Percentiles rank a stretch among this genome's conserved stretches.
These are phyloP conservation scores for Drosophila nigricruria DNA, from an alignment of 2,888 invertebrate genomes.

Conservation along the genomic window DNA sequence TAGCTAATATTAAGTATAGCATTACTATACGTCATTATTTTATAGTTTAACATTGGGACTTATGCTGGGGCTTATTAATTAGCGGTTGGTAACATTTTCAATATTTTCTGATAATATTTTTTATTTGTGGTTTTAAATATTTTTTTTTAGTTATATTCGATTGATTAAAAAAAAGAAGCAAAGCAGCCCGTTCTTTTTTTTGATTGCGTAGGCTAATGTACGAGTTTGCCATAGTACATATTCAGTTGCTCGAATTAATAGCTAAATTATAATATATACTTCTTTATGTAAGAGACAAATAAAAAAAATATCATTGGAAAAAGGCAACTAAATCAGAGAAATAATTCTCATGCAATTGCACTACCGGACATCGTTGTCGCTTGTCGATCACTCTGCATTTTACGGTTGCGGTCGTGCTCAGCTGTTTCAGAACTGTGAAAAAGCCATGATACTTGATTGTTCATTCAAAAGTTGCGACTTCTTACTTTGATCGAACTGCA, in stretches of 20 bases:
- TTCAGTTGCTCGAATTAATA: constrained; percentile 27
- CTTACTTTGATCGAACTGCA: constrained; percentile 85
- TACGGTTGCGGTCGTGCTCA: constrained; percentile 85
- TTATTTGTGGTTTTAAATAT: constrained; percentile 23
- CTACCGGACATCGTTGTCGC: constrained; percentile 86
- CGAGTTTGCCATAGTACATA: constrained; percentile 38
- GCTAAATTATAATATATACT: constrained; percentile 44
- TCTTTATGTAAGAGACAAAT: constrained; percentile 26
- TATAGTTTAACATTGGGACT: constrained; percentile 54
- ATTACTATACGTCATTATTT: constrained; percentile 56
- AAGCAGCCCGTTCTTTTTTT: not conserved
- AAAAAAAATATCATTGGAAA: constrained; percentile 72
- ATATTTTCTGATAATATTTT: constrained; percentile 6
- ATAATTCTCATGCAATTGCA: constrained; percentile 86
- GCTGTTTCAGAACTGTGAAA: constrained; percentile 84
- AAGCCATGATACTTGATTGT: not conserved
- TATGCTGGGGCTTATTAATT: constrained; percentile 54
- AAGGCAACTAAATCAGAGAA: constrained; percentile 86
- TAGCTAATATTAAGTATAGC: constrained; percentile 57
- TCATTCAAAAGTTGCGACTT: not conserved
- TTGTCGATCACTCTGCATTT: constrained; percentile 85
- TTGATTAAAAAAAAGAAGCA: constrained; percentile 40
- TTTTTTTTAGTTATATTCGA: constrained; percentile 31
- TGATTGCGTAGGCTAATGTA: constrained; percentile 22
- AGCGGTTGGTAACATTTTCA: constrained; percentile 29